A percentile compares a stretch with the other conserved stretches of the same genome.
These are phyloP conservation scores for Platalea minor DNA, from an alignment of 2,797 vertebrate genomes.

Conservation along the genomic window DNA sequence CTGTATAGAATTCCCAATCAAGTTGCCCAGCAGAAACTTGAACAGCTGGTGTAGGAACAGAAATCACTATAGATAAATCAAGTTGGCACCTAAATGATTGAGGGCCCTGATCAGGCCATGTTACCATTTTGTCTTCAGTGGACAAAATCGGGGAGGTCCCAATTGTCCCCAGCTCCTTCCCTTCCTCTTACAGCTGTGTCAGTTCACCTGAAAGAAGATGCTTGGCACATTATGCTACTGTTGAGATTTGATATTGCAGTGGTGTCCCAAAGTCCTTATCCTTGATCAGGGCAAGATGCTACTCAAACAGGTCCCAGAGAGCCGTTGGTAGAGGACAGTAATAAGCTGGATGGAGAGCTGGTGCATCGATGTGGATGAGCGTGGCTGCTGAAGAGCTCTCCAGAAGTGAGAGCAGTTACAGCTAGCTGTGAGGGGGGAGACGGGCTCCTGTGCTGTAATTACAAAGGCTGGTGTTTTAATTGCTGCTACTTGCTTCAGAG, in stretches of 20 bases:
- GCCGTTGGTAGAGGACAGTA: background rate
- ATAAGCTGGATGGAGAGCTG: background rate
- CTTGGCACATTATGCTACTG: background rate
- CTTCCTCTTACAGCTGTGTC: background rate
- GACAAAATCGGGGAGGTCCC: background rate
- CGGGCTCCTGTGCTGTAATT: background rate
- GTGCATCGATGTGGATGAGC: accelerated
- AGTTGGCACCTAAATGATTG: background rate
- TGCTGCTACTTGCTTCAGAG: background rate
- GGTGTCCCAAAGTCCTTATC: background rate
- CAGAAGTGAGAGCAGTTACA: background rate
- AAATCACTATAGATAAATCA: background rate
- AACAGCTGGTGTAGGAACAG: background rate
- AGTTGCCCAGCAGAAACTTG: background rate
- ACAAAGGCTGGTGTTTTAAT: background rate
- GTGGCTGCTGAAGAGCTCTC: background rate
- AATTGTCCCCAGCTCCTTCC: background rate
- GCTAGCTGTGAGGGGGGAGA: background rate
- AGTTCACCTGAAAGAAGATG: background rate
- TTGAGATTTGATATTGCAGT: background rate
- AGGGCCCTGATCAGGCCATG: background rate
- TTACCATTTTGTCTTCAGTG: background rate
- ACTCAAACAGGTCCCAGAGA: background rate
- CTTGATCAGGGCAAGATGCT: background rate
- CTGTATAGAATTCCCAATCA: background rate